A percentile compares a stretch with the other conserved stretches of the same genome.
Evolutionary conservation across 2,888 invertebrate species (phyloP).

Genomic region (Apodemia mormo): DNA sequence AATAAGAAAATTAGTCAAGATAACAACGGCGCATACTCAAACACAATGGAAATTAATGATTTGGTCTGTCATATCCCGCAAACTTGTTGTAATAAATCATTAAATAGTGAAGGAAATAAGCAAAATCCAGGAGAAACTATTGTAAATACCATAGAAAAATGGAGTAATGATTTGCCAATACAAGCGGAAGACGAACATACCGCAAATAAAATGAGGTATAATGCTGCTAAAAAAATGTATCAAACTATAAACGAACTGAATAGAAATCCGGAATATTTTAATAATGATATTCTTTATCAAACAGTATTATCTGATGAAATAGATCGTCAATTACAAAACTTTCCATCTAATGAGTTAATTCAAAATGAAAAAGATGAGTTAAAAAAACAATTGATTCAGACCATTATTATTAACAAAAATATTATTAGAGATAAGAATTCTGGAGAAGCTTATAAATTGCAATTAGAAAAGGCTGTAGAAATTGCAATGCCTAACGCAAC

Average conservation of each 20-base stretch:
- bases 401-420: conserved; percentile 51
- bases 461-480: neutral
- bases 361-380: no score
- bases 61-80: conserved; percentile 53
- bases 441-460: conserved; percentile 1
- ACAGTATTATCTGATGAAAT: neutral
- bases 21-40: no score
- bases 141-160: conserved; percentile 54
- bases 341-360: neutral
- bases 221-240: conserved; percentile 49
- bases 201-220: conserved; percentile 41
- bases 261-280: conserved; percentile 39
- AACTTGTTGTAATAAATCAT: conserved; percentile 27
- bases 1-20: no score
- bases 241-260: conserved; percentile 55
- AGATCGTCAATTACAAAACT: neutral
- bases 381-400: conserved; percentile 30
- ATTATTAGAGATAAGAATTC: conserved; percentile 5
- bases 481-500: neutral
- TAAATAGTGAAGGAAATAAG: neutral
- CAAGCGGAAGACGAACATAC: conserved; percentile 29
- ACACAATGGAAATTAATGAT: conserved; percentile 36
- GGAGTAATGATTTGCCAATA: conserved; percentile 55
- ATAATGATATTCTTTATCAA: neutral
- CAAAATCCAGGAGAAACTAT: conserved; percentile 33